A percentile compares a stretch with the other conserved stretches of the same genome.
Evolutionary conservation across 1,140 invertebrate species (phyloP).

Genomic region (Neuroterus valhalla): DNA sequence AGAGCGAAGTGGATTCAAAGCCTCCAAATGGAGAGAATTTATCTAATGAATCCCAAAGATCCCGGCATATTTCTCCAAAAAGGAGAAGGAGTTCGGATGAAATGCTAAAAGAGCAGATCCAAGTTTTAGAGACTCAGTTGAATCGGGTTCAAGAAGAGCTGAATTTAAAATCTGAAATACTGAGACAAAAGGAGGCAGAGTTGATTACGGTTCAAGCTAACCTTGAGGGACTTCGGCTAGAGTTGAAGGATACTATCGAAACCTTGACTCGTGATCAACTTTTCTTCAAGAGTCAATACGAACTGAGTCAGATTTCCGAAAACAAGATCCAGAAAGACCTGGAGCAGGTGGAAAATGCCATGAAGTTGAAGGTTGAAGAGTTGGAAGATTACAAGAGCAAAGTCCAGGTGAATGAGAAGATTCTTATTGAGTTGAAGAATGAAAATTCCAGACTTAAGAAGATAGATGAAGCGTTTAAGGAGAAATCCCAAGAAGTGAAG

Average conservation of each 20-base stretch:
- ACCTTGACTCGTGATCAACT: slow-evolving; percentile 76
- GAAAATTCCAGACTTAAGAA: slow-evolving; percentile 61
- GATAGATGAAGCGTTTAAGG: slow-evolving; percentile 37
- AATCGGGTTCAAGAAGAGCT: slow-evolving; percentile 74
- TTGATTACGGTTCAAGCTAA: slow-evolving; percentile 77
- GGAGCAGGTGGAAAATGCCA: slow-evolving; percentile 75
- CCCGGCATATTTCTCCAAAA: not conserved
- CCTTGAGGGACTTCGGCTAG: slow-evolving; percentile 67
- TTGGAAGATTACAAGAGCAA: slow-evolving; percentile 77
- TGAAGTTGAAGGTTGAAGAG: slow-evolving; percentile 77
- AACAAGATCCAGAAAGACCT: slow-evolving; percentile 77
- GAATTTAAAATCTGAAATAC: slow-evolving; percentile 72
- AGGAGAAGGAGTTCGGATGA: not conserved
- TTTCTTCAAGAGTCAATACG: slow-evolving; percentile 77
- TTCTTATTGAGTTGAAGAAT: slow-evolving; percentile 73
- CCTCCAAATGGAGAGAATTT: not conserved
- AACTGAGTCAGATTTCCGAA: slow-evolving; percentile 75
- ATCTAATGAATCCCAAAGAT: not conserved
- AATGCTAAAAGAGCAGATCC: slow-evolving; percentile 37
- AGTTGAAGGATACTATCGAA: slow-evolving; percentile 75
- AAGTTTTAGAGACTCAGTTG: slow-evolving; percentile 76
- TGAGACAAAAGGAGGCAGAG: slow-evolving; percentile 76
- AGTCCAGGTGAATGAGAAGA: slow-evolving; percentile 77
- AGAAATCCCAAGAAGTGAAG: slow-evolving; percentile 60
- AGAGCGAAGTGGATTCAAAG: slow-evolving; percentile 32